Evolutionary conservation across 1,140 invertebrate species (phyloP).

Genomic region (Caerostris darwini): DNA sequence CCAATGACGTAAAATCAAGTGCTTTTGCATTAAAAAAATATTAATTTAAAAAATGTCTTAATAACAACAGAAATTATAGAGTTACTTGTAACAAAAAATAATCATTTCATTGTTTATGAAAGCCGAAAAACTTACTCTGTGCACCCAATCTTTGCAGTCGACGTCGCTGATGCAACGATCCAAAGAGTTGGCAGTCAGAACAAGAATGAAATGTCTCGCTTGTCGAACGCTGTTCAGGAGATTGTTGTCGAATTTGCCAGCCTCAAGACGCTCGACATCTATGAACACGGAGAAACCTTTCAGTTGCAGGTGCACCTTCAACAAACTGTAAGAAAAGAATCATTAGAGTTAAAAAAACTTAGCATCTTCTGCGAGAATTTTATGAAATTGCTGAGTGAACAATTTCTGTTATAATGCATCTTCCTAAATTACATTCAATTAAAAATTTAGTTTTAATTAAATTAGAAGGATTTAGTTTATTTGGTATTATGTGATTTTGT

Average conservation of each 20-base stretch:
- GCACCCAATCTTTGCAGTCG: slow-evolving; percentile 99
- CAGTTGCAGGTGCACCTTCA: slow-evolving; percentile 95
- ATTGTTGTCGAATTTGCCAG: slow-evolving; percentile 99
- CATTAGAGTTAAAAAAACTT: background rate
- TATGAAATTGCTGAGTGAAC: no score
- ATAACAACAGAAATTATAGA: no score
- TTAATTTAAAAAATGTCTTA: no score
- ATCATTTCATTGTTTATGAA: background rate
- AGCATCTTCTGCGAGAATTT: no score
- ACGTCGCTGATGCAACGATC: slow-evolving; percentile 95
- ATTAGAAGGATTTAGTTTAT: no score
- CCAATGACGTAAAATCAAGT: no score
- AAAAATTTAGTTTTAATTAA: no score
- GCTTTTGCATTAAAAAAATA: no score
- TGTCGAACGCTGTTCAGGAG: slow-evolving; percentile 97
- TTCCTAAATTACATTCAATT: no score
- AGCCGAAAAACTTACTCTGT: slow-evolving; percentile 91
- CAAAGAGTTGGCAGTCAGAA: slow-evolving; percentile 95
- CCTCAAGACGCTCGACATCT: slow-evolving; percentile 96
- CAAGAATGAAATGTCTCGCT: slow-evolving; percentile 97
- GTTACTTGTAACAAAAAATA: no score
- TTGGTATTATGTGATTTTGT: no score
- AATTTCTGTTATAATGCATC: no score
- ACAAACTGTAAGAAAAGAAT: slow-evolving; percentile 83
- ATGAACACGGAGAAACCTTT: slow-evolving; percentile 97